These are phyloP conservation scores for Archips xylosteana DNA, from an alignment of 2,888 invertebrate species.

Conservation along the genomic window DNA sequence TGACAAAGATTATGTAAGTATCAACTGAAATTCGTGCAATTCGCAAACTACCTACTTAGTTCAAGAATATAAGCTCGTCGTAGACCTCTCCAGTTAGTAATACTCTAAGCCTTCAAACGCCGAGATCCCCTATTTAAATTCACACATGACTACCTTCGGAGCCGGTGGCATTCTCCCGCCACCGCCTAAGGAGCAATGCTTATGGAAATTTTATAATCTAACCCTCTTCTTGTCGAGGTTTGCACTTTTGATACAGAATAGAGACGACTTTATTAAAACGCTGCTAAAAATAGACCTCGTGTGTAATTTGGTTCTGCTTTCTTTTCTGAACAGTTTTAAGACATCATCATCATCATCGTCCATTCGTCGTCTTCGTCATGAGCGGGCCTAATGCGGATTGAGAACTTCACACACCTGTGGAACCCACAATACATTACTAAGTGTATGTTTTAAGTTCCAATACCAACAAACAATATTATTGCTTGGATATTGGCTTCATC, in stretches of 20 bases:
- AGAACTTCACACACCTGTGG: too few relatives aligned
- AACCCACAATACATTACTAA: too few relatives aligned
- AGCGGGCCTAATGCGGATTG: too few relatives aligned
- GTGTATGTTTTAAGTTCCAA: too few relatives aligned
- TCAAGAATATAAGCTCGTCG: neutral
- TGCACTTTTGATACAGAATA: neutral
- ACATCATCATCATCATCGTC: too few relatives aligned
- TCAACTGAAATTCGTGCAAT: too few relatives aligned
- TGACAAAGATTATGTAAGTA: too few relatives aligned
- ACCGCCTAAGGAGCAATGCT: constrained; percentile 2
- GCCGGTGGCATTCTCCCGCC: neutral
- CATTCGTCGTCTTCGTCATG: too few relatives aligned
- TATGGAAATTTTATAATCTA: constrained; percentile 33
- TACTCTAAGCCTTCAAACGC: constrained; percentile 1
- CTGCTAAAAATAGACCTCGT: constrained; percentile 2
- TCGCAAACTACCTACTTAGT: too few relatives aligned
- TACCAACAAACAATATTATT: too few relatives aligned
- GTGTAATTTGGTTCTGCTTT: neutral
- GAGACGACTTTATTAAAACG: constrained; percentile 8
- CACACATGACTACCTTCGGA: constrained; percentile 2
- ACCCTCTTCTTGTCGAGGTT: neutral
- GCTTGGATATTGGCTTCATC: too few relatives aligned
- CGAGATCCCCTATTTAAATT: constrained; percentile 1
- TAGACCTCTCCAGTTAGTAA: neutral
- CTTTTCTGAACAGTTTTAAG: neutral